Percentiles rank a stretch among this genome's conserved stretches.
phyloP scores from a whole-genome alignment of 2,113 vertebrate species.

The Lycocorax pyrrhopterus region DNA sequence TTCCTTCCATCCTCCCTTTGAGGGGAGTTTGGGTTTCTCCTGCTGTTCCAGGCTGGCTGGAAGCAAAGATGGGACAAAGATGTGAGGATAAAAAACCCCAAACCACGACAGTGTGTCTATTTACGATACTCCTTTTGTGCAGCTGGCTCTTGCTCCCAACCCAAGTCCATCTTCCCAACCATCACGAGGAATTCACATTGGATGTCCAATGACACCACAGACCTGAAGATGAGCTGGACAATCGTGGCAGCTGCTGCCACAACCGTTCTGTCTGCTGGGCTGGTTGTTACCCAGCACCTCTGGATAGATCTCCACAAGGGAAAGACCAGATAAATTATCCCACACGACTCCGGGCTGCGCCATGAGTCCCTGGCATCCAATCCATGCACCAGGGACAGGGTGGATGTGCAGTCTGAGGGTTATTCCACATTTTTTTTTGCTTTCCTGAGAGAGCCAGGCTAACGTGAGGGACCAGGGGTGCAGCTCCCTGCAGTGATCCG shows the following conservation, averaged over 20 bases:
- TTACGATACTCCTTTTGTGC: not conserved
- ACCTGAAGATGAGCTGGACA: not conserved
- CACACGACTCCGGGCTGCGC: fast-evolving
- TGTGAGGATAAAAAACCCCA: not conserved
- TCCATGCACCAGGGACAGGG: fast-evolving
- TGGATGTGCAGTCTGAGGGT: not conserved
- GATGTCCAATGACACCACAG: not conserved
- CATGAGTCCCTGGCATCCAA: not conserved
- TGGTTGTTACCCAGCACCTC: not conserved
- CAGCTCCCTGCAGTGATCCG: fast-evolving
- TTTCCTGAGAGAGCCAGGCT: not conserved
- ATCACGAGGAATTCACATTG: fast-evolving
- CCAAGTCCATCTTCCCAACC: not conserved
- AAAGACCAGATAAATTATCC: not conserved
- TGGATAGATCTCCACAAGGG: not conserved
- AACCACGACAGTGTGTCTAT: not conserved
- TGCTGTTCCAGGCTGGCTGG: not conserved
- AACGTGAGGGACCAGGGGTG: not conserved
- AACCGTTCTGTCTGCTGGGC: not conserved
- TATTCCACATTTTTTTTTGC: not conserved
- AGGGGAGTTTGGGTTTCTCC: not conserved
- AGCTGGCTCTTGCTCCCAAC: not conserved
- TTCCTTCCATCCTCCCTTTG: not conserved
- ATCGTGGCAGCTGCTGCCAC: not conserved
- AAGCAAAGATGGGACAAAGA: not conserved